Evolutionary conservation across 1,140 invertebrate genomes (phyloP), one percentile per base, ranked within the genome.

Genomic region (Drosophila athabasca): DNA sequence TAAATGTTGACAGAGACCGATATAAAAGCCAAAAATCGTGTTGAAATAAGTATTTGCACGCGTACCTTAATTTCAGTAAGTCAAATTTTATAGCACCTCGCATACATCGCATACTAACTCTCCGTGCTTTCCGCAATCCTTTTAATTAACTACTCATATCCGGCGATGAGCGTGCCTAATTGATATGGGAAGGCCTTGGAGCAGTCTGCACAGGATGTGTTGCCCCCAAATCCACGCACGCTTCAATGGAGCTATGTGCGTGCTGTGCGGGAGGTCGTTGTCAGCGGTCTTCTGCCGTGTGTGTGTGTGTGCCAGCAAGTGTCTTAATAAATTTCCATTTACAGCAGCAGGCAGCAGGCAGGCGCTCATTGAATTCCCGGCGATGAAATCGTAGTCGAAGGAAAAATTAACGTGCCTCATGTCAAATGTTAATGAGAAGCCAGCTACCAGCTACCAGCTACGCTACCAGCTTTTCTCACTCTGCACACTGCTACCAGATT

Each of bases 131-230:
- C 61, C 29, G n/a, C 78, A 88, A 87, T 87, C 83, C 79, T 87
- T 87, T 87, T 89, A 88, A 87, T 87, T 87, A 87, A 87, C 83
- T 88, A 89, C 83, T 87, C 79, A 88, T 87, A 88, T 83, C 83
- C 83, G 83, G 76, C 53, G 60, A 67, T 61, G 79, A 83, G 79
- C 83, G 76, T 79, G 59, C 67, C 76, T 87, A 88, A 88, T 87
- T 87, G 83, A 88, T 79, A 87, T 76, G 83, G 62, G 64, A 54
- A 59, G 39, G 48, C 46, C 61, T 19, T 31, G 52, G 22, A 41
- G 39, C 43, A 39, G 55, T 68, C 45, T 64, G 17, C 17, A 59
- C 9, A 0, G 8, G 8, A 19, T 9, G 41, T 17, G 7, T 22
- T 9, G 15, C 11, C 24, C 24, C 17, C 35, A 15, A 22, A 43